phyloP scores from a whole-genome alignment of 2,797 vertebrate genomes.

The Trematocara caparti region DNA sequence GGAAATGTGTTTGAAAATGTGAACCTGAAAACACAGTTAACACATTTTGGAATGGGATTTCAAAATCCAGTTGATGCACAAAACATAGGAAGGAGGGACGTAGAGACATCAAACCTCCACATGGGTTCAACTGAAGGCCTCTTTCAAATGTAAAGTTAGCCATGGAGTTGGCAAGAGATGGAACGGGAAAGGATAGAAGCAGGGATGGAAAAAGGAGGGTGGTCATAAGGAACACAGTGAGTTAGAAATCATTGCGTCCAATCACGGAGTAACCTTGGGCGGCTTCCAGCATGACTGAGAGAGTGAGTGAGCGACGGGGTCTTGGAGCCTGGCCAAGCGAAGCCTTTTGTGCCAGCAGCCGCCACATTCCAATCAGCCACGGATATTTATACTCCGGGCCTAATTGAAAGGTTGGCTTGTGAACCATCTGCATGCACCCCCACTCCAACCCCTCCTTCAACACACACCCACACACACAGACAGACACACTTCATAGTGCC shows the following conservation, averaged over 20 bases:
- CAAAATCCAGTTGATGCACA: constrained; percentile 42
- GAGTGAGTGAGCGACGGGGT: constrained; percentile 67
- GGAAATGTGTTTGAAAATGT: constrained; percentile 32
- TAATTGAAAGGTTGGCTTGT: constrained; percentile 79
- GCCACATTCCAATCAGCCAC: constrained; percentile 74
- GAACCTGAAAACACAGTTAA: constrained; percentile 32
- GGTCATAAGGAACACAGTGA: constrained; percentile 45
- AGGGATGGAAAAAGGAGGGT: constrained; percentile 32
- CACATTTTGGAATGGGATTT: constrained; percentile 31
- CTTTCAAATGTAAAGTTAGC: constrained; percentile 51
- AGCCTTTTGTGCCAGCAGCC: constrained; percentile 73
- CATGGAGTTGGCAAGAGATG: constrained; percentile 11
- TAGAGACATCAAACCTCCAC: constrained; percentile 24
- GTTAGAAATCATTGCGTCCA: constrained; percentile 68
- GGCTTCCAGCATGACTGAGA: constrained; percentile 64
- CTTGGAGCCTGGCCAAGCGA: constrained; percentile 67
- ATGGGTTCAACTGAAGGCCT: constrained; percentile 48
- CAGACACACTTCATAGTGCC: constrained; percentile 31
- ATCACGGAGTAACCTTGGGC: constrained; percentile 77
- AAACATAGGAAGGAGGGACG: constrained; percentile 13
- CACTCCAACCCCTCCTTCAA: constrained; percentile 41
- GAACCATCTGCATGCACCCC: constrained; percentile 69
- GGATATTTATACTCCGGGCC: constrained; percentile 74
- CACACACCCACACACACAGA: constrained; percentile 18
- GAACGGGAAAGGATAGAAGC: constrained; percentile 23